Conservation (phyloP, 2,797 vertebrate species). For the Bradypodion pumilum region DNA sequence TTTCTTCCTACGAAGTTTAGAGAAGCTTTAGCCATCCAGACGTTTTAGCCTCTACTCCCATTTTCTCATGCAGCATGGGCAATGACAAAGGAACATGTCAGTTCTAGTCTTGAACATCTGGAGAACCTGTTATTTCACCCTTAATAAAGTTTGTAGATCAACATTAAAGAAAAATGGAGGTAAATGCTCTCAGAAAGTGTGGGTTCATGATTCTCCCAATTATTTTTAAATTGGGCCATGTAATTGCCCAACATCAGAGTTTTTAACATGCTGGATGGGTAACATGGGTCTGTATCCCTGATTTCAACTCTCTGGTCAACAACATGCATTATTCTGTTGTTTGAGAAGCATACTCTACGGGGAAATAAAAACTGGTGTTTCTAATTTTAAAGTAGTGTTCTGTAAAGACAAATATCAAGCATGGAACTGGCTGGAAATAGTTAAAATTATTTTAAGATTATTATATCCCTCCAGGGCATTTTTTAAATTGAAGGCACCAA, state of each 20-base stretch:
- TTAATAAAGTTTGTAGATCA: neutral
- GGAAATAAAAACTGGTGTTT: neutral
- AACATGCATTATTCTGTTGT: neutral
- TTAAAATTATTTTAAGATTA: neutral
- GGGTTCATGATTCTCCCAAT: neutral
- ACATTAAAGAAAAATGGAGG: neutral
- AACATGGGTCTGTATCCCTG: neutral
- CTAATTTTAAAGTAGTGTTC: neutral
- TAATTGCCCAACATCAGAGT: neutral
- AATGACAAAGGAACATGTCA: neutral
- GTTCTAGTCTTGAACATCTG: neutral
- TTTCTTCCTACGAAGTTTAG: neutral
- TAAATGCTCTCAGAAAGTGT: neutral
- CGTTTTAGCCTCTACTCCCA: neutral
- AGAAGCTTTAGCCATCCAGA: neutral
- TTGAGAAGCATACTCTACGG: neutral
- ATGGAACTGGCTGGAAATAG: neutral
- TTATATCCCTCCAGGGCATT: neutral
- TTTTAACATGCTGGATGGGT: neutral
- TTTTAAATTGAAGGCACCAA: neutral
- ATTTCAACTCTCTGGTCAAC: conserved; percentile 2
- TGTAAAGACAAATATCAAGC: neutral
- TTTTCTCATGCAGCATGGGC: neutral
- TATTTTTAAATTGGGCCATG: neutral
- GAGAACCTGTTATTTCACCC: neutral